Percentiles rank a stretch among this genome's conserved stretches.
phyloP scores from a whole-genome alignment of 1,140 invertebrate species.

The Drosophila dunni region DNA sequence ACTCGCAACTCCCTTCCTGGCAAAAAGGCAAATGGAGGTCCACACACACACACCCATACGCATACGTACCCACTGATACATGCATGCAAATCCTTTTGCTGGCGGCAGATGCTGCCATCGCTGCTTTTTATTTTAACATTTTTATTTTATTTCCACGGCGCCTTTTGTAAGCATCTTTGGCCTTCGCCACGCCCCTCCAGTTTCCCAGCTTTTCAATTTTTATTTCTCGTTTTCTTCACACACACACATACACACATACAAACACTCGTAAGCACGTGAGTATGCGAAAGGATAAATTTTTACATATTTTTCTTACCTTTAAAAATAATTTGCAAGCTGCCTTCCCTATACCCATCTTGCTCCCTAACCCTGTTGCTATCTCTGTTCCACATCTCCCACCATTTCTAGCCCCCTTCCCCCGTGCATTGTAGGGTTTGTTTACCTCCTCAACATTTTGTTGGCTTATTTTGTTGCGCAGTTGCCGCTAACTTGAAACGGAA shows the following conservation, averaged over 20 bases:
- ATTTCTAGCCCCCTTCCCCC: not conserved
- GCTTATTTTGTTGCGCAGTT: conserved; percentile 63
- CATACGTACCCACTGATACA: conserved; percentile 38
- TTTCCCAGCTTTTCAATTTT: conserved; percentile 66
- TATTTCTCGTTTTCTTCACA: conserved; percentile 40
- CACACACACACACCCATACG: conserved; percentile 31
- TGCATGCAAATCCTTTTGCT: conserved; percentile 81
- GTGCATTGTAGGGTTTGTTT: too few species aligned
- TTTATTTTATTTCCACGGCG: conserved; percentile 77
- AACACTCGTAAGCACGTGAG: conserved; percentile 1
- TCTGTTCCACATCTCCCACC: too few species aligned
- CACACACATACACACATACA: conserved; percentile 23
- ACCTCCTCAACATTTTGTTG: conserved; percentile 47
- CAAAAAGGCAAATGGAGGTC: conserved; percentile 67
- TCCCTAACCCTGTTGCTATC: not conserved
- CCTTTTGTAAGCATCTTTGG: conserved; percentile 77
- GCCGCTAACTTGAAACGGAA: conserved; percentile 79
- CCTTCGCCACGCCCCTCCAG: conserved; percentile 37
- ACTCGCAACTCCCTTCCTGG: conserved; percentile 52
- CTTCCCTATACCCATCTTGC: not conserved
- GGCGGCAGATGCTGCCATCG: conserved; percentile 60
- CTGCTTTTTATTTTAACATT: conserved; percentile 69
- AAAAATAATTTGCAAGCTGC: conserved; percentile 64
- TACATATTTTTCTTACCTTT: conserved; percentile 75
- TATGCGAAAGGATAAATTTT: conserved; percentile 66